Evolutionary conservation across 2,888 invertebrate genomes (phyloP).

Genomic region (Aphelenchoides bicaudatus): DNA sequence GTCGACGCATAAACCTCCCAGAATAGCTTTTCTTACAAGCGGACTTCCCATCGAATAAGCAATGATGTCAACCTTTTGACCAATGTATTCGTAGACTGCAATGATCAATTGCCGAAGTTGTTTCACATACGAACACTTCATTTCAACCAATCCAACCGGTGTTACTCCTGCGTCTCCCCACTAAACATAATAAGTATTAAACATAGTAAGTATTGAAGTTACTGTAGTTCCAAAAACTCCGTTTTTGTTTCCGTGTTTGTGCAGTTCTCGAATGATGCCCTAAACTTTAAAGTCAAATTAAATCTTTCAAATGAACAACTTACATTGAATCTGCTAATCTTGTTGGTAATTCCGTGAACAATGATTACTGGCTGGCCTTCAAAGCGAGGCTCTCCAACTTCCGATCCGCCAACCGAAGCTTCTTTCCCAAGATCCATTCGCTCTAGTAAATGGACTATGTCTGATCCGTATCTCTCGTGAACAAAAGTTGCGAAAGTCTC

Average conservation of each 20-base stretch:
- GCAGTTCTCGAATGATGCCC: constrained; percentile 17
- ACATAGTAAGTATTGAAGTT: too few relatives aligned
- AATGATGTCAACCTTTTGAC: constrained; percentile 53
- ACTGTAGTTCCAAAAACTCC: constrained; percentile 57
- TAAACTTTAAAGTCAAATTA: not conserved
- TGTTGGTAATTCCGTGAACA: constrained; percentile 59
- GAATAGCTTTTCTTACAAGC: constrained; percentile 43
- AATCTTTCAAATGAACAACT: constrained; percentile 13
- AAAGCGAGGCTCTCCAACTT: constrained; percentile 23
- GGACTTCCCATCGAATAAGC: constrained; percentile 60
- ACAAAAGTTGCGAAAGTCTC: constrained; percentile 37
- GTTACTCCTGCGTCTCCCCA: constrained; percentile 58
- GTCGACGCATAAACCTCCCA: constrained; percentile 48
- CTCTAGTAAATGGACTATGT: constrained; percentile 46
- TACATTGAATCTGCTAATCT: constrained; percentile 47
- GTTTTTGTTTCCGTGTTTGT: constrained; percentile 43
- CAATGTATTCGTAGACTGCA: constrained; percentile 57
- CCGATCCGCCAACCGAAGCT: constrained; percentile 51
- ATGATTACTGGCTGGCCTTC: constrained; percentile 51
- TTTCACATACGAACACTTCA: constrained; percentile 58
- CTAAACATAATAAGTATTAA: too few relatives aligned
- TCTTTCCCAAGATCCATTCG: constrained; percentile 53
- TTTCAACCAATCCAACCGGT: constrained; percentile 54
- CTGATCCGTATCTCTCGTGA: constrained; percentile 49
- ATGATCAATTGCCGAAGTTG: constrained; percentile 56